phyloP scores from a whole-genome alignment of 2,888 invertebrate genomes.

The Apotomis turbidana region DNA sequence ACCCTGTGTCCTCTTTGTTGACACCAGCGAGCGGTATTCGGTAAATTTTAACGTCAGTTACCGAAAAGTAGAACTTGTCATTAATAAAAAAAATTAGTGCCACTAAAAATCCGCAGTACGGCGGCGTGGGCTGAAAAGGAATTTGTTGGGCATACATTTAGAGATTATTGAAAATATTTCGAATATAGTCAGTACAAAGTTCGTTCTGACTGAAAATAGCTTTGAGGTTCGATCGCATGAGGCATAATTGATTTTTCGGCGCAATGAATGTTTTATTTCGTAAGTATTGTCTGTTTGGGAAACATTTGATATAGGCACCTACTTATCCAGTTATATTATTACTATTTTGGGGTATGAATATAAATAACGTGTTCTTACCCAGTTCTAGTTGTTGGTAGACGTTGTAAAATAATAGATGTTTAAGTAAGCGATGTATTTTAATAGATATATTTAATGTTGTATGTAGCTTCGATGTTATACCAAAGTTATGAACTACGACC shows the following conservation, averaged over 20 bases:
- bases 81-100: too few relatives aligned
- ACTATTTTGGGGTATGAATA: neutral
- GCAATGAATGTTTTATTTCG: neutral
- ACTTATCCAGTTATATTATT: neutral
- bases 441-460: slow-evolving; percentile 38
- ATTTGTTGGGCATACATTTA: neutral
- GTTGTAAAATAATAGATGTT: slow-evolving; percentile 37
- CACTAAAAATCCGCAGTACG: too few relatives aligned
- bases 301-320: neutral
- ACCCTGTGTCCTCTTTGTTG: too few relatives aligned
- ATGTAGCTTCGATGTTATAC: slow-evolving; percentile 33
- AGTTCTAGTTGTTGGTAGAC: slow-evolving; percentile 28
- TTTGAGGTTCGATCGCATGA: too few relatives aligned
- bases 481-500: slow-evolving; percentile 22
- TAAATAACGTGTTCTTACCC: slow-evolving; percentile 7
- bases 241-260: too few relatives aligned
- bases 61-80: too few relatives aligned
- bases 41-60: too few relatives aligned
- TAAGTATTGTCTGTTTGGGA: neutral
- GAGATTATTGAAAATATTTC: slow-evolving; percentile 3
- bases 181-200: too few relatives aligned
- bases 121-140: too few relatives aligned
- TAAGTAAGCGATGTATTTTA: slow-evolving; percentile 39
- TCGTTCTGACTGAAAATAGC: too few relatives aligned
- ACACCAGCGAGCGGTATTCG: too few relatives aligned